A percentile compares a stretch with the other conserved stretches of the same genome.
Conservation (phyloP, 2,888 invertebrate genomes). For the Colletes collaris region DNA sequence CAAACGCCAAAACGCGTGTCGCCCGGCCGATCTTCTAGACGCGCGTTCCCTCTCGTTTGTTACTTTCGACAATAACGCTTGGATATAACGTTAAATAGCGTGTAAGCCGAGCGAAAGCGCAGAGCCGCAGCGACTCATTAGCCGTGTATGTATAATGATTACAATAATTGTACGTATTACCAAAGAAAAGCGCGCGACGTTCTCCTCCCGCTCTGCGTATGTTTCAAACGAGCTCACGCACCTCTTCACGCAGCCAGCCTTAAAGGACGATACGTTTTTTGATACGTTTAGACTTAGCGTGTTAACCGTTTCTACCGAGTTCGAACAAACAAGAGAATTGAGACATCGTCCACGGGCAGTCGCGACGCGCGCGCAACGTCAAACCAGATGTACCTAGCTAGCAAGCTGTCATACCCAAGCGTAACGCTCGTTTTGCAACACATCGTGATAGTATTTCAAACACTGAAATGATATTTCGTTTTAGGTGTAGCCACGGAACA, state of each 20-base stretch:
- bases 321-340: slow-evolving; percentile 2
- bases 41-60: slow-evolving; percentile 37
- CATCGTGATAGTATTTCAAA: no score
- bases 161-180: slow-evolving; percentile 54
- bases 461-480: no score
- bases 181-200: slow-evolving; percentile 54
- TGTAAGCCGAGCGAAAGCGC: slow-evolving; percentile 21
- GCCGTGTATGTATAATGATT: slow-evolving; percentile 27
- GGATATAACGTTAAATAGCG: slow-evolving; percentile 18
- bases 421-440: no score
- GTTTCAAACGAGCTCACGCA: slow-evolving; percentile 40
- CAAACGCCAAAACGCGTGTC: background rate
- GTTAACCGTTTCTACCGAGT: slow-evolving; percentile 49
- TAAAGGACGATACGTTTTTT: slow-evolving; percentile 52
- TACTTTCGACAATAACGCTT: slow-evolving; percentile 60
- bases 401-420: no score
- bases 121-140: slow-evolving; percentile 7
- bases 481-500: no score
- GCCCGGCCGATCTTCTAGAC: slow-evolving; percentile 14
- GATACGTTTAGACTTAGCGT: slow-evolving; percentile 58
- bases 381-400: background rate
- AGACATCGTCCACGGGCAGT: slow-evolving; percentile 12
- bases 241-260: slow-evolving; percentile 54
- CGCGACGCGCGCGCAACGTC: slow-evolving; percentile 8
- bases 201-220: slow-evolving; percentile 40